These are phyloP conservation scores for Drosophila gaucha DNA, from an alignment of 2,888 invertebrate genomes.

Conservation along the genomic window DNA sequence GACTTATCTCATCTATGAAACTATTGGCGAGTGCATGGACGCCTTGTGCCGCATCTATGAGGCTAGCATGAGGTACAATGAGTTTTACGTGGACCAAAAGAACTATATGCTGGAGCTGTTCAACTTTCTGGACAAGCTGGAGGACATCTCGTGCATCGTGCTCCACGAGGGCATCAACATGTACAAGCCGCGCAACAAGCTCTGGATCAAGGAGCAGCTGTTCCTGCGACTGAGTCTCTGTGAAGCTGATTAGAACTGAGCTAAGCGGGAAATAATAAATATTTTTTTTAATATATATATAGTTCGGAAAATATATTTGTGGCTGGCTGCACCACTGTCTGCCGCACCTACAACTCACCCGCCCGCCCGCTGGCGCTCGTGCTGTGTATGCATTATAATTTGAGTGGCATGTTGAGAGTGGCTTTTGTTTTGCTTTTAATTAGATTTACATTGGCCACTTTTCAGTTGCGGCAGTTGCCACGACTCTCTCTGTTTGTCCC, in stretches of 20 bases:
- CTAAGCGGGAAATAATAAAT: too few relatives aligned
- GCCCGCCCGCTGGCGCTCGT: conserved; percentile 3
- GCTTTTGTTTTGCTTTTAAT: conserved; percentile 81
- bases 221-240: background rate
- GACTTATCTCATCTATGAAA: background rate
- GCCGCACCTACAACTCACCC: background rate
- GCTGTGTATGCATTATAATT: conserved; percentile 73
- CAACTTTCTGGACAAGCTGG: conserved; percentile 17
- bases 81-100: background rate
- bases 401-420: conserved; percentile 79
- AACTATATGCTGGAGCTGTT: conserved; percentile 3
- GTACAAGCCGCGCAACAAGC: conserved; percentile 7
- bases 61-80: background rate
- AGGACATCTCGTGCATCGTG: conserved; percentile 17
- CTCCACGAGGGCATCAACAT: background rate
- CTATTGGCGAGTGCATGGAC: conserved; percentile 3
- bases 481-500: conserved; percentile 5
- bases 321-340: conserved; percentile 29
- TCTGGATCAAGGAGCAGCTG: conserved; percentile 24
- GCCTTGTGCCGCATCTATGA: conserved; percentile 16
- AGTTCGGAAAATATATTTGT: background rate
- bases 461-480: conserved; percentile 69
- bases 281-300: too few relatives aligned
- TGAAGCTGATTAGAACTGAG: background rate
- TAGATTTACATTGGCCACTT: conserved; percentile 81